Percentiles rank a stretch among this genome's conserved stretches.
Conservation (phyloP, 2,888 invertebrate genomes). For the Phortica okadai region DNA sequence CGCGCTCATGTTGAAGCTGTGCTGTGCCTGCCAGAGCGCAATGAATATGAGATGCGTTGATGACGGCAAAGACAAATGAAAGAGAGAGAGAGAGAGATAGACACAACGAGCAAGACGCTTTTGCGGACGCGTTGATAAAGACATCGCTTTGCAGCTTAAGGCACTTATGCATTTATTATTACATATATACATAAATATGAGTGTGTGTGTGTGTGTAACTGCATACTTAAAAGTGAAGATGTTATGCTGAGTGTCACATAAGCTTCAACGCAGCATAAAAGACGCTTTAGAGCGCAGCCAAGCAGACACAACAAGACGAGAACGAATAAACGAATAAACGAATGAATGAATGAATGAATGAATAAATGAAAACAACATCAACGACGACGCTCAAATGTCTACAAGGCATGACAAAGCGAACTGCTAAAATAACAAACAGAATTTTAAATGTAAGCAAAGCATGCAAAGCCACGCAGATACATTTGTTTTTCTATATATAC, state of each 20-base stretch:
- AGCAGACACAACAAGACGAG: not conserved
- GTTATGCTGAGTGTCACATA: slow-evolving; percentile 16
- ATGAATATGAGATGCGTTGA: slow-evolving; percentile 20
- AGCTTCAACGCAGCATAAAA: slow-evolving; percentile 18
- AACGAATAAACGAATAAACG: not conserved
- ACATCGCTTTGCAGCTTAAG: slow-evolving; percentile 10
- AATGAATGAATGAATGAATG: not conserved
- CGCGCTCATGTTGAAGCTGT: slow-evolving; percentile 19
- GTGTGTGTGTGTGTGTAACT: not conserved
- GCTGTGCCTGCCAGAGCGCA: slow-evolving; percentile 1
- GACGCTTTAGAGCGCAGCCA: not conserved
- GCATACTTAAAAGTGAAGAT: slow-evolving; percentile 8
- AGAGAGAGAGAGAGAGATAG: not conserved
- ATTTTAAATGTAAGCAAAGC: not conserved
- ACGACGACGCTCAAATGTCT: slow-evolving; percentile 8
- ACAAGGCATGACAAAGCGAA: slow-evolving; percentile 4
- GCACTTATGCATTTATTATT: not conserved
- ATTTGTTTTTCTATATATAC: not conserved
- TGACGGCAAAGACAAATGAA: slow-evolving; percentile 24
- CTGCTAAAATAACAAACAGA: not conserved
- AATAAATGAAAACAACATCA: not conserved
- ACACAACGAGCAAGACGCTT: not conserved
- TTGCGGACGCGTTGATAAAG: slow-evolving; percentile 20
- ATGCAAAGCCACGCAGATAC: not conserved
- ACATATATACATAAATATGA: not conserved